Conservation (phyloP, 1,140 invertebrate genomes). For the Trichogramma pretiosum region DNA sequence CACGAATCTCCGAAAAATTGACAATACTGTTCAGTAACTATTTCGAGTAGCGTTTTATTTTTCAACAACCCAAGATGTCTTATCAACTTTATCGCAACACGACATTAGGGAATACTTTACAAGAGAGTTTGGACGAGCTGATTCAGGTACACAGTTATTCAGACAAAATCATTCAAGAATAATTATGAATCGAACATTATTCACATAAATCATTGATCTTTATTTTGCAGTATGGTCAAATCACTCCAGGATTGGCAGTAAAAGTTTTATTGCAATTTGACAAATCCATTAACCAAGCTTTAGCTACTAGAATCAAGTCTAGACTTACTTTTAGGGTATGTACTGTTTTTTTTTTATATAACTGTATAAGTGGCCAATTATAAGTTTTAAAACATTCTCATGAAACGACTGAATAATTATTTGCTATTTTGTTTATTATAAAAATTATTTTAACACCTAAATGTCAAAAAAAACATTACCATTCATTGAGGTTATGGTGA, state of each 20-base stretch:
- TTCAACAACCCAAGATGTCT: no score
- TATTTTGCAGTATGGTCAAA: constrained; percentile 84
- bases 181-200: no score
- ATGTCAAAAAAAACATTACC: no score
- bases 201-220: constrained; percentile 15
- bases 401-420: no score
- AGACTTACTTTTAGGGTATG: constrained; percentile 82
- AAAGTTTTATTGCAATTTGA: constrained; percentile 95
- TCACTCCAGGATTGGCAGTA: constrained; percentile 81
- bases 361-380: no score
- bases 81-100: constrained; percentile 98
- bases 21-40: no score
- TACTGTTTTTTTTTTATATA: not conserved
- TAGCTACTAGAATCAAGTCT: constrained; percentile 87
- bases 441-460: no score
- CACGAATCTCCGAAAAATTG: no score
- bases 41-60: no score
- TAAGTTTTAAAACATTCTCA: no score
- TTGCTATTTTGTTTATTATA: no score
- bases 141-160: constrained; percentile 59
- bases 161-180: not conserved
- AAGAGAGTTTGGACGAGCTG: constrained; percentile 91
- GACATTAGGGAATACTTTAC: constrained; percentile 90
- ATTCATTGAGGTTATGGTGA: no score
- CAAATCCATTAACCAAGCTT: constrained; percentile 89